phyloP scores from a whole-genome alignment of 1,140 invertebrate genomes.

The Eriocheir sinensis region DNA sequence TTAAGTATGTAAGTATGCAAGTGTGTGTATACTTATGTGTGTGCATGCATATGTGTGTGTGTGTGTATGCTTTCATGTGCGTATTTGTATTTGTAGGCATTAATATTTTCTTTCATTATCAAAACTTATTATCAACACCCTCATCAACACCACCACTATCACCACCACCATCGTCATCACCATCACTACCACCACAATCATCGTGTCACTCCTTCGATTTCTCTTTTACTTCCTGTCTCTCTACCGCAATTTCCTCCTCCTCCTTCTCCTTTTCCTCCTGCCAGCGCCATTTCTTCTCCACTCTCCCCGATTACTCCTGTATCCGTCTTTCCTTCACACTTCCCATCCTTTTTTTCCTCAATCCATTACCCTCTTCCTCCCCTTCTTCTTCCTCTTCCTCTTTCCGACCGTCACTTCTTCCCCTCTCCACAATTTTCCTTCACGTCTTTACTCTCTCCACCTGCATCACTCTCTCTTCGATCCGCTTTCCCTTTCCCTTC shows the following conservation, averaged over 20 bases:
- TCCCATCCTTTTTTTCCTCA: neutral
- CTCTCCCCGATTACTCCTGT: neutral
- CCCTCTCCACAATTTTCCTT: neutral
- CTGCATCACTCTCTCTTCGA: neutral
- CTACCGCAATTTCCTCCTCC: neutral
- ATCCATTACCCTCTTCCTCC: neutral
- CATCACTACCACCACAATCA: too few relatives aligned
- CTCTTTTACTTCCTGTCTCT: too few relatives aligned
- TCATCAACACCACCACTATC: too few relatives aligned
- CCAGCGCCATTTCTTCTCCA: neutral
- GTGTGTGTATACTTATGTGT: too few relatives aligned
- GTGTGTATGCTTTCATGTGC: too few relatives aligned
- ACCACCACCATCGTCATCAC: too few relatives aligned
- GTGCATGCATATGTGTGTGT: too few relatives aligned
- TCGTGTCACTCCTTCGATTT: too few relatives aligned
- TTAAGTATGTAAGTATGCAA: too few relatives aligned
- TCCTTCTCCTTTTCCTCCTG: neutral
- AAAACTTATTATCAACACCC: too few relatives aligned
- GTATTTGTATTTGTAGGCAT: too few relatives aligned
- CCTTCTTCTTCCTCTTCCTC: neutral
- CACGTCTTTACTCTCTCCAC: neutral
- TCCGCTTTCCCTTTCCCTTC: too few relatives aligned
- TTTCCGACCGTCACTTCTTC: neutral
- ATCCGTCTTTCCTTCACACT: constrained; percentile 1
- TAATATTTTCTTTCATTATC: neutral